A percentile compares a stretch with the other conserved stretches of the same genome.
Conservation (phyloP, 2,888 invertebrate species). For the Spodoptera exigua region DNA sequence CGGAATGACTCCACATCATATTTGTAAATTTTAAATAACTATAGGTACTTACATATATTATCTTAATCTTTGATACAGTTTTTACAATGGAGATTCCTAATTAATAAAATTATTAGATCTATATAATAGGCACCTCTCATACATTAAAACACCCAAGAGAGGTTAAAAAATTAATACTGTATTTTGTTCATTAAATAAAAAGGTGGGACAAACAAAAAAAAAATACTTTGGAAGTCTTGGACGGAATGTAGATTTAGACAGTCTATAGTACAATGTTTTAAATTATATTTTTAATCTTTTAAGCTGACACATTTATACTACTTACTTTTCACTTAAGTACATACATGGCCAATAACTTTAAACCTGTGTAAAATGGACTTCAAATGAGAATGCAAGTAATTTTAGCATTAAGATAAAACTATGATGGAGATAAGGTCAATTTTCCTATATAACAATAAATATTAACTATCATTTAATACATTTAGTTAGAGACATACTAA, state of each 20-base stretch:
- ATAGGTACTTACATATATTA: not conserved
- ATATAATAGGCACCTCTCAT: too few species aligned
- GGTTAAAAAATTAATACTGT: too few species aligned
- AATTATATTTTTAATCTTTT: slow-evolving; percentile 1
- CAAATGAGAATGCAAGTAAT: too few species aligned
- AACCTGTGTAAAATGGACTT: slow-evolving; percentile 1
- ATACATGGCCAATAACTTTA: not conserved
- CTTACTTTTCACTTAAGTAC: slow-evolving; percentile 14
- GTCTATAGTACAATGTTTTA: slow-evolving; percentile 1
- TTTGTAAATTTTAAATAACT: not conserved
- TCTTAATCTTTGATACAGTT: not conserved
- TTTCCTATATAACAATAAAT: too few species aligned
- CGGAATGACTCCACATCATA: slow-evolving; percentile 24
- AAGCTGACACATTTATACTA: slow-evolving; percentile 15
- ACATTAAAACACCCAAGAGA: too few species aligned
- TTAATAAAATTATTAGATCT: too few species aligned
- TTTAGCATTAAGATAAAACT: too few species aligned
- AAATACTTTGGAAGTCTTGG: not conserved
- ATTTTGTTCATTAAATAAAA: too few species aligned
- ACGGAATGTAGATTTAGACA: slow-evolving; percentile 23
- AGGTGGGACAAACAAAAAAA: not conserved
- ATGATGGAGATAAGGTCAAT: too few species aligned
- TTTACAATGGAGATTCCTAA: slow-evolving; percentile 27
- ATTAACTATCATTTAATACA: too few species aligned
- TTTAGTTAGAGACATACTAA: too few species aligned